phyloP scores from a whole-genome alignment of 2,113 vertebrate genomes.

The Catharus fuscescens region DNA sequence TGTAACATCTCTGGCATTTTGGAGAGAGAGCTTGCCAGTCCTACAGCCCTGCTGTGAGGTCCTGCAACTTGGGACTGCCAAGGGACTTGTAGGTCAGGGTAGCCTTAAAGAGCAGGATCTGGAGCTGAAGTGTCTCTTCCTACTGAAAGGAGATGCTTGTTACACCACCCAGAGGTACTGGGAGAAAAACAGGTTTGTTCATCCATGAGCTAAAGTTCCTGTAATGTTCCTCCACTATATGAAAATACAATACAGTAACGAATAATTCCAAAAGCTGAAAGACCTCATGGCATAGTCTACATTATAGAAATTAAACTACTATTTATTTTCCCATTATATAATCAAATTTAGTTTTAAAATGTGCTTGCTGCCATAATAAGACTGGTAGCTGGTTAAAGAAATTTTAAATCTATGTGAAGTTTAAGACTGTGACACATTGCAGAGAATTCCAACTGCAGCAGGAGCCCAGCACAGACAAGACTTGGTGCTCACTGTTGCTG shows the following conservation, averaged over 20 bases:
- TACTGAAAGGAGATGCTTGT: neutral
- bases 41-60: neutral
- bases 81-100: rapidly evolving
- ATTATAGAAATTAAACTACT: neutral
- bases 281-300: neutral
- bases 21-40: neutral
- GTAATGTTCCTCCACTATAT: neutral
- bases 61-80: neutral
- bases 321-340: neutral
- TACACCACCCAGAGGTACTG: neutral
- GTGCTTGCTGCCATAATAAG: rapidly evolving
- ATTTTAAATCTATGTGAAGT: neutral
- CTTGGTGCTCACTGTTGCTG: neutral
- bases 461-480: neutral
- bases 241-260: neutral
- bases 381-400: neutral
- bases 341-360: neutral
- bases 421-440: neutral
- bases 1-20: neutral
- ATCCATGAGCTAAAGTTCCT: neutral
- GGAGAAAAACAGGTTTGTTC: neutral
- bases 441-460: neutral
- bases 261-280: neutral
- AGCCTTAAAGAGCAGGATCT: neutral
- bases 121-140: neutral